phyloP scores from a whole-genome alignment of 2,113 vertebrate species.

The Rhynchopsitta pachyrhyncha region DNA sequence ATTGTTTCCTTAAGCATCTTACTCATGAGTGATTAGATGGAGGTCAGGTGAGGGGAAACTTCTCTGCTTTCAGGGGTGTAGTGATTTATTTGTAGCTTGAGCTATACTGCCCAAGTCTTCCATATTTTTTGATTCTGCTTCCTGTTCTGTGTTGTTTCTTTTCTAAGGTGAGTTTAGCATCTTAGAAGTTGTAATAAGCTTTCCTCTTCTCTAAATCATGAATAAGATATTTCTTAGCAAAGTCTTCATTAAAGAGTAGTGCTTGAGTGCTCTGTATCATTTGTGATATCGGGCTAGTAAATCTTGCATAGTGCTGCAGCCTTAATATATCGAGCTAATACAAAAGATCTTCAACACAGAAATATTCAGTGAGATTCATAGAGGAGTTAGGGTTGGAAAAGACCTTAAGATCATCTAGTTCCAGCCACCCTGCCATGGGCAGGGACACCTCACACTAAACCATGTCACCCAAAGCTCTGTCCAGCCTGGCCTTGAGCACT shows the following conservation, averaged over 20 bases:
- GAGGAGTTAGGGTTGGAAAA: too few species aligned
- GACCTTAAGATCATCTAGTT: too few species aligned
- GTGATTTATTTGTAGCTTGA: not conserved
- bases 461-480: too few species aligned
- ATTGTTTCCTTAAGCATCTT: not conserved
- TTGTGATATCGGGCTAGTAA: slow-evolving; percentile 3
- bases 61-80: not conserved
- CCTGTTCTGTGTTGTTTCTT: not conserved
- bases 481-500: too few species aligned
- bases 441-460: too few species aligned
- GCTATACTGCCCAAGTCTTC: not conserved
- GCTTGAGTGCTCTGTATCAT: not conserved
- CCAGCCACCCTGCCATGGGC: too few species aligned
- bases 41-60: not conserved
- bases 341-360: not conserved
- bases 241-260: not conserved
- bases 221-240: not conserved
- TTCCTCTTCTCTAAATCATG: not conserved
- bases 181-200: not conserved
- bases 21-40: not conserved
- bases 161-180: not conserved
- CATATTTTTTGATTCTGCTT: not conserved
- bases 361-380: not conserved
- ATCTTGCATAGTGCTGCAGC: not conserved
- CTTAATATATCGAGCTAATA: slow-evolving; percentile 25